Evolutionary conservation across 2,113 vertebrate genomes (phyloP).

Genomic region (Rhinichthys klamathensis): DNA sequence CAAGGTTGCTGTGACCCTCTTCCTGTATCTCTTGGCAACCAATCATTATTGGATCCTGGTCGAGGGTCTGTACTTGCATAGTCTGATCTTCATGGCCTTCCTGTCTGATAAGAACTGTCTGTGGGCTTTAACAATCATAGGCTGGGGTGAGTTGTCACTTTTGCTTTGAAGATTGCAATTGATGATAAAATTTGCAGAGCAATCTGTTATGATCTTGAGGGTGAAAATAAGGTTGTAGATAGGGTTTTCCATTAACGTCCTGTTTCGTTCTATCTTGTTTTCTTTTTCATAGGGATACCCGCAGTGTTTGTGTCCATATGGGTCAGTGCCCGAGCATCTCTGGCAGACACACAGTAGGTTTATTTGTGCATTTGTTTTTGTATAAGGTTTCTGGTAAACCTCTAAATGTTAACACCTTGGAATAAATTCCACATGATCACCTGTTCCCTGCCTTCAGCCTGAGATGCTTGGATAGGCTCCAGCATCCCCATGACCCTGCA

Average conservation of each 20-base stretch:
- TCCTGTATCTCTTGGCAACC: conserved; percentile 91
- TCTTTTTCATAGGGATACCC: conserved; percentile 75
- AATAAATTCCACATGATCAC: background rate
- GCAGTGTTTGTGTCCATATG: conserved; percentile 85
- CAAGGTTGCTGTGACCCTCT: conserved; percentile 87
- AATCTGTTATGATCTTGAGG: background rate
- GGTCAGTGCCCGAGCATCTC: conserved; percentile 79
- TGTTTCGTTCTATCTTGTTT: background rate
- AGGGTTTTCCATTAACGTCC: background rate
- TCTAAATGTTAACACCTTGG: background rate
- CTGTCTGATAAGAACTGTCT: conserved; percentile 88
- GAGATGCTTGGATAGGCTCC: background rate
- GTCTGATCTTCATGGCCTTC: conserved; percentile 94
- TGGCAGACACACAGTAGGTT: conserved; percentile 85
- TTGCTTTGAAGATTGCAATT: background rate
- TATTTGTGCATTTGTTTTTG: background rate
- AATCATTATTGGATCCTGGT: conserved; percentile 95
- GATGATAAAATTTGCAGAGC: background rate
- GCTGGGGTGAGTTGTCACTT: conserved; percentile 82
- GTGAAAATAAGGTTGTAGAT: background rate
- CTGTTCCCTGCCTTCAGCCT: background rate
- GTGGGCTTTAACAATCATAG: conserved; percentile 88
- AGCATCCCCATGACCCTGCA: background rate
- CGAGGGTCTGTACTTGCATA: conserved; percentile 91
- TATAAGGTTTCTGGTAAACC: background rate